Conservation (phyloP, 2,113 vertebrate species). For the Lonchura striata region DNA sequence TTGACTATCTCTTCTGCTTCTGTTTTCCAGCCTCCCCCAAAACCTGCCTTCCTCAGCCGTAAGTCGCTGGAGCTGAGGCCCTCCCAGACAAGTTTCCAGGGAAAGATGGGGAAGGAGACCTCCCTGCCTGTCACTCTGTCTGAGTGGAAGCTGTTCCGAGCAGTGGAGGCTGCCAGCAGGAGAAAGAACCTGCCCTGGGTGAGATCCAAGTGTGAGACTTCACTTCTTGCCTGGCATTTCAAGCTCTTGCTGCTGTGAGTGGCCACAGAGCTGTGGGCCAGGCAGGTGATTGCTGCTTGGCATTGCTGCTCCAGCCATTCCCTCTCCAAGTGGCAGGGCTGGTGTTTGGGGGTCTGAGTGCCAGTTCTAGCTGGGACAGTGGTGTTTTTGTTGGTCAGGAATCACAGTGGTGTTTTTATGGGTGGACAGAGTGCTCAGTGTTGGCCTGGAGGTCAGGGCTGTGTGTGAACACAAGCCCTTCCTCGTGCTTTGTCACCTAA, state of each 20-base stretch:
- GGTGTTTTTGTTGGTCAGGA: background rate
- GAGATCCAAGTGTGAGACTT: background rate
- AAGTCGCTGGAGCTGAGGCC: constrained; percentile 74
- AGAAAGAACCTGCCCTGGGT: constrained; percentile 78
- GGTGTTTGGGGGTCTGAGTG: background rate
- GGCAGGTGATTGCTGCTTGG: background rate
- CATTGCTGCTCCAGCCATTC: background rate
- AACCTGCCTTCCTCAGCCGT: constrained; percentile 78
- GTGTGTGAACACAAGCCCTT: background rate
- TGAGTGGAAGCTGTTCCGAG: constrained; percentile 77
- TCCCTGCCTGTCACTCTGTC: constrained; percentile 76
- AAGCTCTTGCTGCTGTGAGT: background rate
- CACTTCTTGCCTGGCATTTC: background rate
- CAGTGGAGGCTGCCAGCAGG: constrained; percentile 68
- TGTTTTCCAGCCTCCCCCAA: constrained; percentile 79
- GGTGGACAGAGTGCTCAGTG: background rate
- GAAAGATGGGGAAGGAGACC: constrained; percentile 72
- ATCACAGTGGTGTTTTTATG: background rate
- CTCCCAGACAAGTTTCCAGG: constrained; percentile 46
- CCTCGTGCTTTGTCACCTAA: background rate
- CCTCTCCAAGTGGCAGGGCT: background rate
- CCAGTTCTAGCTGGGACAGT: background rate
- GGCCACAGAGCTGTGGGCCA: background rate
- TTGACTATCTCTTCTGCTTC: background rate
- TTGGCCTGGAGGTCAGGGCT: background rate